These are phyloP conservation scores for Rhodophaea formosa DNA, from an alignment of 2,888 invertebrate genomes.

Conservation along the genomic window DNA sequence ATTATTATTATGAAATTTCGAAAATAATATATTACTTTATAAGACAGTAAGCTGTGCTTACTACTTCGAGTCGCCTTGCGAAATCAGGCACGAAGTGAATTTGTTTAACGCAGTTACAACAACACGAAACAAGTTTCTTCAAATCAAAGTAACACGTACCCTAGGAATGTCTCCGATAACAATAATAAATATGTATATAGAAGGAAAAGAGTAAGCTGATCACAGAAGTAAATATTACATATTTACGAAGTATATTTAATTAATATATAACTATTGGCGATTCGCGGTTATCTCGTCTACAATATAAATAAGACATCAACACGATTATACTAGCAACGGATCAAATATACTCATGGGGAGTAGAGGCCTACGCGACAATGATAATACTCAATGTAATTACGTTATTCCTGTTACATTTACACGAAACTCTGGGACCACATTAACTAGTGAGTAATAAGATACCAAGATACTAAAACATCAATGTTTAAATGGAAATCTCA, in stretches of 20 bases:
- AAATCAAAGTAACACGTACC: conserved; percentile 54
- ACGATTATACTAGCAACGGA: conserved; percentile 31
- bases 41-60: conserved; percentile 66
- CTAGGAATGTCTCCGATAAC: conserved; percentile 74
- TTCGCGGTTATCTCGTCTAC: conserved; percentile 47
- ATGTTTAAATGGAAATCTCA: conserved; percentile 59
- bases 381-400: conserved; percentile 47
- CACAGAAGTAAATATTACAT: conserved; percentile 76
- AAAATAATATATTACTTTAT: conserved; percentile 61
- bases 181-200: conserved; percentile 62
- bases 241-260: conserved; percentile 59
- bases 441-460: conserved; percentile 60
- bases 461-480: conserved; percentile 56
- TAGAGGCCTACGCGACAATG: conserved; percentile 56
- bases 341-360: conserved; percentile 31
- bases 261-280: conserved; percentile 45
- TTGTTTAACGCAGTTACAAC: conserved; percentile 41
- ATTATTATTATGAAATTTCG: conserved; percentile 66
- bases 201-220: conserved; percentile 69
- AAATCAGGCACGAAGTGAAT: conserved; percentile 62
- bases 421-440: conserved; percentile 55
- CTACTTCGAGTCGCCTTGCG: conserved; percentile 50
- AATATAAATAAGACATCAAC: conserved; percentile 36
- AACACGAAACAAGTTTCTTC: conserved; percentile 47
- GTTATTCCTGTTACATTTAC: conserved; percentile 45